Conservation (phyloP, 1,140 invertebrate genomes). For the Thaumatotibia leucotreta region DNA sequence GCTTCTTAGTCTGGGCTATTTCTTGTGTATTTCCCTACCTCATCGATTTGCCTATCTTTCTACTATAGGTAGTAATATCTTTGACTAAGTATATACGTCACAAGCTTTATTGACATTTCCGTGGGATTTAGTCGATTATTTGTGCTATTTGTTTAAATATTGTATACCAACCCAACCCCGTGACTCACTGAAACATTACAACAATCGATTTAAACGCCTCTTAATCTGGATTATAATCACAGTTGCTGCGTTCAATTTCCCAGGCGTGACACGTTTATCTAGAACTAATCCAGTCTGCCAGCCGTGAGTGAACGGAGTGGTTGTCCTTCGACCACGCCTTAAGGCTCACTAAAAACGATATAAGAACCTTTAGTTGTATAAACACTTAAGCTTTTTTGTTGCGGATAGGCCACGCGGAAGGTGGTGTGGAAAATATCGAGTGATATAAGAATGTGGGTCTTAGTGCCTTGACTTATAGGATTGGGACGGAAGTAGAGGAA, state of each 20-base stretch:
- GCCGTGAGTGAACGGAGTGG: conserved; percentile 6
- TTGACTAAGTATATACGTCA: no score
- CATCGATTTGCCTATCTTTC: no score
- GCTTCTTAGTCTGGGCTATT: no score
- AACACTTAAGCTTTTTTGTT: background rate
- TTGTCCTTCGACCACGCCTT: conserved; percentile 7
- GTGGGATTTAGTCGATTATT: no score
- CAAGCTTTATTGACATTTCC: no score
- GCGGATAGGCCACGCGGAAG: conserved; percentile 15
- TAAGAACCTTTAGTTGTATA: background rate
- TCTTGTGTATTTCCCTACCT: no score
- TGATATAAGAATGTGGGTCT: background rate
- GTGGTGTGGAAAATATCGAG: conserved; percentile 3
- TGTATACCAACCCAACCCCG: background rate
- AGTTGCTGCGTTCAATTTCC: background rate
- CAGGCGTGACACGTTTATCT: background rate
- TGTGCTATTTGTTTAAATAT: no score
- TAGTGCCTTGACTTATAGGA: conserved; percentile 1
- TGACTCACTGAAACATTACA: background rate
- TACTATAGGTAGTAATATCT: no score
- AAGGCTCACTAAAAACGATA: background rate
- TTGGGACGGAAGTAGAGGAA: background rate
- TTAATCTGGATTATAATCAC: background rate
- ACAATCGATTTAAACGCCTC: background rate
- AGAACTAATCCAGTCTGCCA: background rate